Conservation (phyloP, 37 sponge, comb jelly and placozoan species). For the Bolinopsis microptera region DNA sequence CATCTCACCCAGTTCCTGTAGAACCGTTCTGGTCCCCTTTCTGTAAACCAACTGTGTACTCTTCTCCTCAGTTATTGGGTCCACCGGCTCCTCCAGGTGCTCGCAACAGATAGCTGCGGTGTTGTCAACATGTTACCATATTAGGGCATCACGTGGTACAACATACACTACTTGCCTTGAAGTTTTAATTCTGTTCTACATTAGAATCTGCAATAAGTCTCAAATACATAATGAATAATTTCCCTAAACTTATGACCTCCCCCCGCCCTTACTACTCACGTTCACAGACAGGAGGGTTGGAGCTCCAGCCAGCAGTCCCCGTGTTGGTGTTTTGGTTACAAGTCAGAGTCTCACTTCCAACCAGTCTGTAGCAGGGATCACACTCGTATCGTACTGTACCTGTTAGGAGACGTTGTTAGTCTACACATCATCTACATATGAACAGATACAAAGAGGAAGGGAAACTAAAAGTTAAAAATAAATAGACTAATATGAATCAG, state of each 20-base stretch:
- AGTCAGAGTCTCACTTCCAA: neutral
- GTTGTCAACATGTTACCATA: too few relatives aligned
- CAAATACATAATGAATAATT: too few relatives aligned
- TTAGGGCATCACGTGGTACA: neutral
- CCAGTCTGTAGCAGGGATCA: constrained; percentile 11
- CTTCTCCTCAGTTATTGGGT: neutral
- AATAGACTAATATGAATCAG: too few relatives aligned
- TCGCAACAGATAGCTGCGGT: constrained; percentile 52
- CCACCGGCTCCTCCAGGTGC: neutral
- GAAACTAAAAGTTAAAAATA: too few relatives aligned
- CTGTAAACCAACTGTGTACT: neutral
- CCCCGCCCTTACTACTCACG: too few relatives aligned
- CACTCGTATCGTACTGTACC: constrained; percentile 8
- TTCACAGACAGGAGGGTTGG: neutral
- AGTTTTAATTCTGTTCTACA: too few relatives aligned
- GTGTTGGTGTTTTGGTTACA: neutral
- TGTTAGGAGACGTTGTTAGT: too few relatives aligned
- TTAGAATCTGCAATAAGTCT: too few relatives aligned
- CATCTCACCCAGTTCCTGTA: neutral
- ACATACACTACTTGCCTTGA: neutral
- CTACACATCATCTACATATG: too few relatives aligned
- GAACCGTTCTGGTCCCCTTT: neutral
- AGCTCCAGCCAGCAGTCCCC: neutral
- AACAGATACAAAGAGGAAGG: too few relatives aligned
- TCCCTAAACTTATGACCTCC: too few relatives aligned